These are phyloP conservation scores for Drosophila lacteicornis DNA, from an alignment of 1,140 invertebrate species.

Conservation along the genomic window DNA sequence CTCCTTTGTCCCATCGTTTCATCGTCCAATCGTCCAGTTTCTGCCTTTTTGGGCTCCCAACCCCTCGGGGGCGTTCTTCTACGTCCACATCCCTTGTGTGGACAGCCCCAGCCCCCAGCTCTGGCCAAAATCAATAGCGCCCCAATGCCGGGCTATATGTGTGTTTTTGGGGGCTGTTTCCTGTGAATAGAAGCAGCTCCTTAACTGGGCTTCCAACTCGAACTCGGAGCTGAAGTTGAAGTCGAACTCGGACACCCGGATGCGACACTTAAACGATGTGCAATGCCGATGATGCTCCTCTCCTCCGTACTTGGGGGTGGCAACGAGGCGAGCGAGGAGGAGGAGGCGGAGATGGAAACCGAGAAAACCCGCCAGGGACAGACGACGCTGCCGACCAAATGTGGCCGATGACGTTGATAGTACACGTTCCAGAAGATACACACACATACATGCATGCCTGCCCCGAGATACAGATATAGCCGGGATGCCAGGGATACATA, in stretches of 20 bases:
- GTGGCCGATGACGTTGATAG: slow-evolving; percentile 78
- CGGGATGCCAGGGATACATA: slow-evolving; percentile 16
- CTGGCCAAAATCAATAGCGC: slow-evolving; percentile 70
- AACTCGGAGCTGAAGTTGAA: slow-evolving; percentile 27
- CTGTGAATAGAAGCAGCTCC: no score
- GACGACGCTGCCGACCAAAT: slow-evolving; percentile 47
- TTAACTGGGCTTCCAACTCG: neutral
- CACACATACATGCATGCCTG: slow-evolving; percentile 24
- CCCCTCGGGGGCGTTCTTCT: no score
- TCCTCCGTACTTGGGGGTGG: no score
- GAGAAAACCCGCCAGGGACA: slow-evolving; percentile 46
- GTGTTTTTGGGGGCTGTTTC: slow-evolving; percentile 1
- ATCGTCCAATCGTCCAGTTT: slow-evolving; percentile 7
- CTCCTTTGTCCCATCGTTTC: slow-evolving; percentile 10
- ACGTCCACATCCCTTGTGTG: slow-evolving; percentile 11
- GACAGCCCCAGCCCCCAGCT: neutral
- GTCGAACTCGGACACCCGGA: slow-evolving; percentile 65
- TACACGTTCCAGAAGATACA: slow-evolving; percentile 61
- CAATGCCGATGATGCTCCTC: slow-evolving; percentile 31
- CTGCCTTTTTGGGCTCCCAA: slow-evolving; percentile 5
- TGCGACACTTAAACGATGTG: slow-evolving; percentile 80
- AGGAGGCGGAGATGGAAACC: slow-evolving; percentile 11
- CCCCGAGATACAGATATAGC: slow-evolving; percentile 15
- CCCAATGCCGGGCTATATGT: slow-evolving; percentile 57
- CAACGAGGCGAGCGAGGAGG: neutral